Evolutionary conservation across 2,888 invertebrate genomes (phyloP).

Genomic region (Endotricha flammealis): DNA sequence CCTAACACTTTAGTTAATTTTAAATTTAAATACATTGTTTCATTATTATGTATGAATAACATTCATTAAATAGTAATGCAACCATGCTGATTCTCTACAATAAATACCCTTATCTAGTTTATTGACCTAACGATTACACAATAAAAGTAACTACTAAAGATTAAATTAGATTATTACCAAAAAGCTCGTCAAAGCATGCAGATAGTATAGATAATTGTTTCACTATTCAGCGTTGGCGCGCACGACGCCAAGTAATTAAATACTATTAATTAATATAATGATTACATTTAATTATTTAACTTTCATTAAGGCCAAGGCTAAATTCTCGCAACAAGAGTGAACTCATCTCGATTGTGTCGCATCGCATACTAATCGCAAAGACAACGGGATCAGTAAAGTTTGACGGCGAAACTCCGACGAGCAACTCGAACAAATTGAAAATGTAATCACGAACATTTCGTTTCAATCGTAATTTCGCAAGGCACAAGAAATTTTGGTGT

Average conservation of each 20-base stretch:
- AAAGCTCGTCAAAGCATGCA: conserved; percentile 79
- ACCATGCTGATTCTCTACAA: conserved; percentile 73
- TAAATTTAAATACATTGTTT: conserved; percentile 64
- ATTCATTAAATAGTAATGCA: conserved; percentile 69
- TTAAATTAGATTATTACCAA: conserved; percentile 77
- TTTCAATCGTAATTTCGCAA: conserved; percentile 50
- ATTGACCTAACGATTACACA: conserved; percentile 74
- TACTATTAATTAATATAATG: conserved; percentile 63
- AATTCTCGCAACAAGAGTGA: conserved; percentile 77
- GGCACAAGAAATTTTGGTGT: conserved; percentile 69
- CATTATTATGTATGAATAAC: conserved; percentile 72
- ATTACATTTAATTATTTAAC: conserved; percentile 74
- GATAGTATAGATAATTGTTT: conserved; percentile 72
- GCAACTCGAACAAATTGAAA: conserved; percentile 28
- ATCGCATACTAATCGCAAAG: conserved; percentile 47
- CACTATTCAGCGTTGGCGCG: conserved; percentile 70
- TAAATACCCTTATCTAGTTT: conserved; percentile 76
- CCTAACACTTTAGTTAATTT: conserved; percentile 62
- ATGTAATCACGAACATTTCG: conserved; percentile 34
- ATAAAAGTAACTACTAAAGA: conserved; percentile 73
- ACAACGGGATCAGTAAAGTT: conserved; percentile 29
- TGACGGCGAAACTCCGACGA: conserved; percentile 26
- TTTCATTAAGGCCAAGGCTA: conserved; percentile 79
- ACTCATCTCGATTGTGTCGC: conserved; percentile 58
- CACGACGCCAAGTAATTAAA: conserved; percentile 55